Percentiles rank a stretch among this genome's conserved stretches.
phyloP scores from a whole-genome alignment of 1,140 invertebrate genomes.

The Aporrectodea caliginosa region DNA sequence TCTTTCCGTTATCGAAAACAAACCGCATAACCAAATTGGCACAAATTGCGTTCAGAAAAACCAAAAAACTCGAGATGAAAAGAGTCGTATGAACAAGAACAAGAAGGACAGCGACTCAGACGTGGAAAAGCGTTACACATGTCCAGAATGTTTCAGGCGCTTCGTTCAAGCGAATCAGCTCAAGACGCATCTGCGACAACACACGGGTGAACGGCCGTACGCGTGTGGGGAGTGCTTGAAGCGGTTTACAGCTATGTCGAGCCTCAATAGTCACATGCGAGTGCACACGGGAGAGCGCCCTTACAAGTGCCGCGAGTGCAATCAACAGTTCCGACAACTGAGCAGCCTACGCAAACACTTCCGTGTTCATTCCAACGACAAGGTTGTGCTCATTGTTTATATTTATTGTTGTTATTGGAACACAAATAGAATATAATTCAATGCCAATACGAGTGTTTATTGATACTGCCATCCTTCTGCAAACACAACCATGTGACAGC shows the following conservation, averaged over 20 bases:
- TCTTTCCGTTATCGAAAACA: too few relatives aligned
- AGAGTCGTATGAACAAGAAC: too few relatives aligned
- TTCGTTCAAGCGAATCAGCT: background rate
- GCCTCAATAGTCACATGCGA: conserved; percentile 20
- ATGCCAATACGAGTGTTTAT: too few relatives aligned
- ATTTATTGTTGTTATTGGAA: too few relatives aligned
- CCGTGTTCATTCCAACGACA: conserved; percentile 71
- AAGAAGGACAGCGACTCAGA: background rate
- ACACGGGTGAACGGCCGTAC: conserved; percentile 22
- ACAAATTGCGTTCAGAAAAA: too few relatives aligned
- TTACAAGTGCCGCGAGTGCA: conserved; percentile 92
- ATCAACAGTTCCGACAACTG: conserved; percentile 91
- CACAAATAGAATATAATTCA: too few relatives aligned
- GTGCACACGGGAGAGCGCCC: conserved; percentile 57
- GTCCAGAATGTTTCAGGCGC: background rate
- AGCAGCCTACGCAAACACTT: conserved; percentile 83
- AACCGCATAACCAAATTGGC: too few relatives aligned
- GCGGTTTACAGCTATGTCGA: background rate
- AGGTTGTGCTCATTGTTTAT: too few relatives aligned
- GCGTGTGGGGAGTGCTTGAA: conserved; percentile 11
- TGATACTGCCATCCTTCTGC: too few relatives aligned
- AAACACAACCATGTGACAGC: too few relatives aligned
- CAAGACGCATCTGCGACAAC: background rate
- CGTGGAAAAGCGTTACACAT: background rate
- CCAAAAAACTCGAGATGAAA: too few relatives aligned